Evolutionary conservation across 92 coral and sea anemone species (phyloP).

Genomic region (Pocillopora grandis): DNA sequence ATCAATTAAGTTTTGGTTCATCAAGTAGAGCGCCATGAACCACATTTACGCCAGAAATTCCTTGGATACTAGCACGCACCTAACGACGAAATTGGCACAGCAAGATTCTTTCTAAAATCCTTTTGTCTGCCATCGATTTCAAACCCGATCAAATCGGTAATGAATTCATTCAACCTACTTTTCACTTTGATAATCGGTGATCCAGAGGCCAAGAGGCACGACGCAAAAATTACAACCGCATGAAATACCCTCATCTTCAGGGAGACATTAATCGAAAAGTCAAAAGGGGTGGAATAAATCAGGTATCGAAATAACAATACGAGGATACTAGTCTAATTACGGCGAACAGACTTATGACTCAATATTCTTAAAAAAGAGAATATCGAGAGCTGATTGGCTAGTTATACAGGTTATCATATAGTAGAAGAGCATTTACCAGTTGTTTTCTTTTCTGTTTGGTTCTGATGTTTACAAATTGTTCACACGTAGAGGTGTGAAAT

Average conservation of each 20-base stretch:
- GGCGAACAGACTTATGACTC: conserved; percentile 14
- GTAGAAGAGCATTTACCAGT: conserved; percentile 19
- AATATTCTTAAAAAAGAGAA: neutral
- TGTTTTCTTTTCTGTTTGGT: conserved; percentile 6
- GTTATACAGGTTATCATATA: conserved; percentile 22
- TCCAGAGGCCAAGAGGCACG: conserved; percentile 1
- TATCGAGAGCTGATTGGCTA: conserved; percentile 34
- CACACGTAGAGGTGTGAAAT: neutral
- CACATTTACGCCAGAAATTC: neutral
- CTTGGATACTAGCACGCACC: neutral
- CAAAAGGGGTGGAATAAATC: neutral
- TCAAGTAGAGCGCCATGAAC: neutral
- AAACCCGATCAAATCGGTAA: neutral
- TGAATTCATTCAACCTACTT: conserved; percentile 26
- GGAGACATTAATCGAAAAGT: conserved; percentile 17
- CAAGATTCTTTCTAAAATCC: neutral
- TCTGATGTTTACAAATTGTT: conserved; percentile 3
- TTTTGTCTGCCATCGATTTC: neutral
- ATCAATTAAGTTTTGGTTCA: neutral
- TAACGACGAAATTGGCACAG: neutral
- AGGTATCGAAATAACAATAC: conserved; percentile 8
- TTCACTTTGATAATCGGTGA: conserved; percentile 33
- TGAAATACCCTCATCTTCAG: conserved; percentile 14
- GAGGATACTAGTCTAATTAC: neutral
- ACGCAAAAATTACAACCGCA: conserved; percentile 1